phyloP scores from a whole-genome alignment of 2,113 vertebrate species.

The Lophotis ruficrista region DNA sequence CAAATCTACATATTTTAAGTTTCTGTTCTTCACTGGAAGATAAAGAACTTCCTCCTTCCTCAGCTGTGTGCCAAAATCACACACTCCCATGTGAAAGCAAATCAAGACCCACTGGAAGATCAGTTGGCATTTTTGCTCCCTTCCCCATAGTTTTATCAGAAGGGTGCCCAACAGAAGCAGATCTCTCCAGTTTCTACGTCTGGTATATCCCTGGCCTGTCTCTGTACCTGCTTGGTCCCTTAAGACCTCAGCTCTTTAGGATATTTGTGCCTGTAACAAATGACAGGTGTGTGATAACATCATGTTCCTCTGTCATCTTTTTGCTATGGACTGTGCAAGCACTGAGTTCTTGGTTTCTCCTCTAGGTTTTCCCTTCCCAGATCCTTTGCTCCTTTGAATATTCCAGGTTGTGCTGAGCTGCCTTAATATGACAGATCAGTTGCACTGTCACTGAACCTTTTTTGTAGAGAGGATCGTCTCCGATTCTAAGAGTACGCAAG shows the following conservation, averaged over 20 bases:
- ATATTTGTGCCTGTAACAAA: neutral
- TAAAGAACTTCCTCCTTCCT: neutral
- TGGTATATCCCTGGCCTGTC: neutral
- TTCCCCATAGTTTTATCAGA: neutral
- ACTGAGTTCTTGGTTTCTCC: neutral
- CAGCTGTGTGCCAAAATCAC: neutral
- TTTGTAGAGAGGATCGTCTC: neutral
- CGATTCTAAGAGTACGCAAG: neutral
- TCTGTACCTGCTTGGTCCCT: neutral
- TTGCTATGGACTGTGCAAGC: neutral
- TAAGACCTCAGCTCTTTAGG: neutral
- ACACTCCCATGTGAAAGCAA: neutral
- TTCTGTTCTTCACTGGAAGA: neutral
- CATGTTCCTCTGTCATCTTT: neutral
- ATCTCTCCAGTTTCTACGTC: neutral
- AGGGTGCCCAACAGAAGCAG: neutral
- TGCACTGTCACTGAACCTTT: neutral
- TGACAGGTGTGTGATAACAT: rapidly evolving
- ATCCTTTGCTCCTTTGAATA: neutral
- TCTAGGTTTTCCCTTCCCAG: neutral
- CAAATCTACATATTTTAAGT: neutral
- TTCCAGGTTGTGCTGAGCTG: neutral
- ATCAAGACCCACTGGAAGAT: neutral
- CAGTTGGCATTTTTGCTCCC: neutral
- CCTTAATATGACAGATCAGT: neutral